Percentiles rank a stretch among this genome's conserved stretches.
Conservation (phyloP, 2,113 vertebrate species). For the Leucosticte australis region DNA sequence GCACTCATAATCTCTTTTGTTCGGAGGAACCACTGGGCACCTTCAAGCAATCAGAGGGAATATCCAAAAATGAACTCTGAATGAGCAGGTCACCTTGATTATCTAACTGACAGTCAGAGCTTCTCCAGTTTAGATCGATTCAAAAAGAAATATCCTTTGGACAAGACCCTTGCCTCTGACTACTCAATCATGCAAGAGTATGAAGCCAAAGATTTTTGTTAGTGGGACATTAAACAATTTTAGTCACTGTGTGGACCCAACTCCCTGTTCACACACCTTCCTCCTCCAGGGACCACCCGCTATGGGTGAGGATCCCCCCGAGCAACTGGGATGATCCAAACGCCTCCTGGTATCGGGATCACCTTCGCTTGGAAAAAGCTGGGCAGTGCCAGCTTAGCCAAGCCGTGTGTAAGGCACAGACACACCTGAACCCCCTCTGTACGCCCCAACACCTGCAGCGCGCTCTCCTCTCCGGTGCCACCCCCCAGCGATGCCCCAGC, state of each 20-base stretch:
- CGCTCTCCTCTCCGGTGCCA: rapidly evolving
- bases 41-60: neutral
- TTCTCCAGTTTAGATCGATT: neutral
- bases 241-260: rapidly evolving
- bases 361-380: neutral
- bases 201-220: neutral
- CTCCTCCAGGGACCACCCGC: neutral
- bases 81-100: conserved; percentile 19
- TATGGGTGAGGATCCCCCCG: neutral
- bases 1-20: neutral
- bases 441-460: rapidly evolving
- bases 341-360: rapidly evolving
- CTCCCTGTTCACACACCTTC: neutral
- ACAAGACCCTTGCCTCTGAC: neutral
- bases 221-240: neutral
- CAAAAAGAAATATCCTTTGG: neutral
- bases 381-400: neutral
- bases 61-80: neutral
- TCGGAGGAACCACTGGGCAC: neutral
- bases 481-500: rapidly evolving
- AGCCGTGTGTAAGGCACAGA: rapidly evolving
- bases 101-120: neutral
- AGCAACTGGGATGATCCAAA: neutral
- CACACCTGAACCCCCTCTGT: rapidly evolving
- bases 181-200: rapidly evolving